Percentiles rank a stretch among this genome's conserved stretches.
These are phyloP conservation scores for Telmatherina bonti DNA, from an alignment of 2,797 vertebrate species.

Conservation along the genomic window DNA sequence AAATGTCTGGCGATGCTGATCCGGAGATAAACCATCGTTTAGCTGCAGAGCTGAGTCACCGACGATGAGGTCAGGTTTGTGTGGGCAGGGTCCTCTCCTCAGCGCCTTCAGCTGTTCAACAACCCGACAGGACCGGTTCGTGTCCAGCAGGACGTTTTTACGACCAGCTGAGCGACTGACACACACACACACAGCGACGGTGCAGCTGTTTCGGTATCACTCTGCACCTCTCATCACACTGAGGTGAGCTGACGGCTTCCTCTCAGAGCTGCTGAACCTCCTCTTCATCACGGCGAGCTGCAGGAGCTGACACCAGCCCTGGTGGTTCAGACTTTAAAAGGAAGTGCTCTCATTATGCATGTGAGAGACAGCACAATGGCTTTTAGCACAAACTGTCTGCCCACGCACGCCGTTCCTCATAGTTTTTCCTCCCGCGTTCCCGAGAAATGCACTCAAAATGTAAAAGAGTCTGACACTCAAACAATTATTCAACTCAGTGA, in stretches of 20 bases:
- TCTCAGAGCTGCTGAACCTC: not conserved
- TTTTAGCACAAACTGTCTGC: constrained; percentile 36
- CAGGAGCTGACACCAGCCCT: not conserved
- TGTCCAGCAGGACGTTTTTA: not conserved
- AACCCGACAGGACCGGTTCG: not conserved
- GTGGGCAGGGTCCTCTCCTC: not conserved
- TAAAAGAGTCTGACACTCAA: constrained; percentile 42
- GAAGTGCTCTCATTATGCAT: constrained; percentile 12
- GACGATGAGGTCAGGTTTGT: no score
- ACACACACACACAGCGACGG: no score
- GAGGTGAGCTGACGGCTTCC: constrained; percentile 8
- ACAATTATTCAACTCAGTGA: constrained; percentile 48
- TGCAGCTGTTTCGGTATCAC: no score
- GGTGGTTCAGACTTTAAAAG: constrained; percentile 32
- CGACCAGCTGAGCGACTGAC: not conserved
- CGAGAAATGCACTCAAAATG: constrained; percentile 47
- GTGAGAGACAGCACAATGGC: constrained; percentile 28
- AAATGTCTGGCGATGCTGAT: no score
- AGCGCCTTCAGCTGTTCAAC: not conserved
- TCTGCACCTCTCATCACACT: not conserved
- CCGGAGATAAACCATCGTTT: not conserved
- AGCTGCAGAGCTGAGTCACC: not conserved
- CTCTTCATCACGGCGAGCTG: constrained; percentile 22
- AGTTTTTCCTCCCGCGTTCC: constrained; percentile 1
- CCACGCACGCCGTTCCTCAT: constrained; percentile 25